phyloP scores from a whole-genome alignment of 2,888 invertebrate species.

The Chrysolina americana region DNA sequence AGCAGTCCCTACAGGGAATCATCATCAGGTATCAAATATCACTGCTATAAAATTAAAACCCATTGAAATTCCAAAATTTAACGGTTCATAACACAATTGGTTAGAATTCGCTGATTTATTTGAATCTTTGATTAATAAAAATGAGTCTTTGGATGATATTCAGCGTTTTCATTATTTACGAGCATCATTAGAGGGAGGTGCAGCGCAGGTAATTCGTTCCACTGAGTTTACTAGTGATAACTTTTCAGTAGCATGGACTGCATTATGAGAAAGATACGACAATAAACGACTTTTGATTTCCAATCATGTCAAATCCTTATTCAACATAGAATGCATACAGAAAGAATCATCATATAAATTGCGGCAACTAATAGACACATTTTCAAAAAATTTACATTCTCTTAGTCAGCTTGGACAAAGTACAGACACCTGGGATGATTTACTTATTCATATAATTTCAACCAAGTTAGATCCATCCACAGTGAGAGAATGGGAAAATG shows the following conservation, averaged over 20 bases:
- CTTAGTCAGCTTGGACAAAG: not conserved
- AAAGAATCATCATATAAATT: not conserved
- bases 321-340: not conserved
- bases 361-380: not conserved
- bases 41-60: no score
- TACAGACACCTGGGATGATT: not conserved
- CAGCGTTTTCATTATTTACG: slow-evolving; percentile 39
- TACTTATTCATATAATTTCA: not conserved
- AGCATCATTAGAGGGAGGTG: slow-evolving; percentile 22
- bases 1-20: no score
- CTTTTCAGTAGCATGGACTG: slow-evolving; percentile 21
- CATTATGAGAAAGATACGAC: not conserved
- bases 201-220: slow-evolving; percentile 28
- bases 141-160: slow-evolving; percentile 24
- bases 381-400: not conserved
- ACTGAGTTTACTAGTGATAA: slow-evolving; percentile 19
- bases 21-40: no score
- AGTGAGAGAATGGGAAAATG: not conserved
- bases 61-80: not conserved
- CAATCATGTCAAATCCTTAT: not conserved
- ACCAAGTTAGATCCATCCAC: not conserved
- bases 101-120: slow-evolving; percentile 31
- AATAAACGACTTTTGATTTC: not conserved
- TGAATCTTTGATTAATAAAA: slow-evolving; percentile 35
- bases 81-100: slow-evolving; percentile 17